These are phyloP conservation scores for Mohoua ochrocephala DNA, from an alignment of 2,113 vertebrate species.

Conservation along the genomic window DNA sequence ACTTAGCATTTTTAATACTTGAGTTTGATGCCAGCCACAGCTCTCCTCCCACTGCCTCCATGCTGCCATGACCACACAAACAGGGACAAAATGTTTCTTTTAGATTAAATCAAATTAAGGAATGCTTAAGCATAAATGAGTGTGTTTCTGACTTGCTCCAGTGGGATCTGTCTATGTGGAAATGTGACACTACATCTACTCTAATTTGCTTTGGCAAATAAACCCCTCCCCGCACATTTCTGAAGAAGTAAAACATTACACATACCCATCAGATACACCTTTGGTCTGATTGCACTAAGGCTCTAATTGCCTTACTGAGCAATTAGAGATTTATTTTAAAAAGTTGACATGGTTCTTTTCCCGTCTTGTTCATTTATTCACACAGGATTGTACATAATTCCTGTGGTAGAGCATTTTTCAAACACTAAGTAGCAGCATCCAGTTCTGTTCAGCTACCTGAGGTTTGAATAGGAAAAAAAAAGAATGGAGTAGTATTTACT, in stretches of 20 bases:
- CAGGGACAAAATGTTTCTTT: background rate
- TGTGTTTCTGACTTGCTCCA: background rate
- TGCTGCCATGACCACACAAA: background rate
- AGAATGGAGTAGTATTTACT: background rate
- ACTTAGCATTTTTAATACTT: background rate
- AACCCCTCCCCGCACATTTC: background rate
- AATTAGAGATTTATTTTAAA: background rate
- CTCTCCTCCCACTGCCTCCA: background rate
- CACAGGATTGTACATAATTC: background rate
- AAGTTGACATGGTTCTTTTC: background rate
- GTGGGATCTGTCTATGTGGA: background rate
- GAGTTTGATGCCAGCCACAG: background rate
- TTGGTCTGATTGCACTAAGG: background rate
- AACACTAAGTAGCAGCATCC: background rate
- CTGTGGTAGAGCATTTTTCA: background rate
- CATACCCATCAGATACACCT: accelerated
- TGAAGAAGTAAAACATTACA: background rate
- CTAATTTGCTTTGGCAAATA: background rate
- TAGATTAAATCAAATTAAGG: background rate
- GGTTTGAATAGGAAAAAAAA: background rate
- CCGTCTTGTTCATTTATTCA: background rate
- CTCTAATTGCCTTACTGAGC: background rate
- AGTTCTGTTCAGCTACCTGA: background rate
- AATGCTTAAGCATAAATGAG: background rate
- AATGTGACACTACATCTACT: background rate